These are phyloP conservation scores for Teinopalpus imperialis DNA, from an alignment of 2,888 invertebrate species.

Conservation along the genomic window DNA sequence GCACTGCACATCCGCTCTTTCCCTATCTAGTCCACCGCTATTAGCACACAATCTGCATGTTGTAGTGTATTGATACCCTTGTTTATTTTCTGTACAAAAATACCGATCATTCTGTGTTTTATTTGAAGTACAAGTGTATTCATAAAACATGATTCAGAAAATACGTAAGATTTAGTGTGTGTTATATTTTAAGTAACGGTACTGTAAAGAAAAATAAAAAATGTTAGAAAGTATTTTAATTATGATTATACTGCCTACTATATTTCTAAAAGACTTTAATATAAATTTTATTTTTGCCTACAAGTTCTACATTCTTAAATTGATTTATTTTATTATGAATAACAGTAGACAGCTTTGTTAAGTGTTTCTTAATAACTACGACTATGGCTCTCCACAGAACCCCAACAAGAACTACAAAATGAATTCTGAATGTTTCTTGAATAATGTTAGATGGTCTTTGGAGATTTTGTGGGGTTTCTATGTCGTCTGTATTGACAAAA, in stretches of 20 bases:
- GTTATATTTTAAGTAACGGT: too few relatives aligned
- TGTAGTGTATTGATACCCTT: slow-evolving; percentile 26
- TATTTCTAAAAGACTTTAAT: too few relatives aligned
- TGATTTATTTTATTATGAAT: too few relatives aligned
- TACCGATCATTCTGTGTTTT: slow-evolving; percentile 3
- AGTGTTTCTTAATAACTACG: slow-evolving; percentile 14
- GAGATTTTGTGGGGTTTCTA: slow-evolving; percentile 69
- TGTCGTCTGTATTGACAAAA: slow-evolving; percentile 56
- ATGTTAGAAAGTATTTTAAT: too few relatives aligned
- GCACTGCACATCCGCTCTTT: slow-evolving; percentile 53
- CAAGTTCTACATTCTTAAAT: too few relatives aligned
- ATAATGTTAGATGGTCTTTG: slow-evolving; percentile 71
- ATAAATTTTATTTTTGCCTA: too few relatives aligned
- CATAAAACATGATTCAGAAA: too few relatives aligned
- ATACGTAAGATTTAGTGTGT: too few relatives aligned
- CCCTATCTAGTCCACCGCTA: slow-evolving; percentile 46
- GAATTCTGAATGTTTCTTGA: slow-evolving; percentile 75
- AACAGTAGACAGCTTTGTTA: too few relatives aligned
- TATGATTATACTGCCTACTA: too few relatives aligned
- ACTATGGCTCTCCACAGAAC: slow-evolving; percentile 32
- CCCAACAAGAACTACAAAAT: slow-evolving; percentile 66
- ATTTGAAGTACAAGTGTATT: too few relatives aligned
- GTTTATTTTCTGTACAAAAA: slow-evolving; percentile 6
- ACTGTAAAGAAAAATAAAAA: too few relatives aligned
- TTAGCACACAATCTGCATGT: slow-evolving; percentile 54